Evolutionary conservation across 2,113 vertebrate species (phyloP).

Genomic region (Vanacampus margaritifer): DNA sequence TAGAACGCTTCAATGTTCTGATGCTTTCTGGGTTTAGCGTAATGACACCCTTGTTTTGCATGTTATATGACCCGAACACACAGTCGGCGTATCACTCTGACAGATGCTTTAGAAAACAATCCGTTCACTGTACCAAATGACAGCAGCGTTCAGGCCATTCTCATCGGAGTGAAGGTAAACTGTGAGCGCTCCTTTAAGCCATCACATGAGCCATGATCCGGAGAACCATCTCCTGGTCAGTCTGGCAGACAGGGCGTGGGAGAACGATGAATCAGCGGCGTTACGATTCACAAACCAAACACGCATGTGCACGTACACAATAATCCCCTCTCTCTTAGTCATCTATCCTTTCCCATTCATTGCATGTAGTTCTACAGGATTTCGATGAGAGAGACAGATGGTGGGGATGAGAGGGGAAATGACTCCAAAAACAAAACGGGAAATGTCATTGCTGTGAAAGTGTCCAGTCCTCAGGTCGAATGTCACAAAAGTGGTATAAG

Average conservation of each 20-base stretch:
- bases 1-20: background rate
- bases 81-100: conserved; percentile 6
- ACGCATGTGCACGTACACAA: conserved; percentile 4
- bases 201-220: conserved; percentile 4
- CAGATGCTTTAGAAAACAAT: background rate
- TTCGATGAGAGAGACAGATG: conserved; percentile 56
- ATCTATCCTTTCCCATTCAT: conserved; percentile 35
- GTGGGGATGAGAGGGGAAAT: conserved; percentile 31
- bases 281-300: conserved; percentile 43
- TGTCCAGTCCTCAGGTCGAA: no score
- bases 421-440: background rate
- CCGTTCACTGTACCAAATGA: background rate
- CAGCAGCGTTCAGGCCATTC: background rate
- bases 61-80: background rate
- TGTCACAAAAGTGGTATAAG: no score
- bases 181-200: conserved; percentile 8
- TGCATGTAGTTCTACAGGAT: conserved; percentile 3
- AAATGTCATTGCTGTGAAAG: no score
- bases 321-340: conserved; percentile 40
- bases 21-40: background rate
- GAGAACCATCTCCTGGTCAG: conserved; percentile 22
- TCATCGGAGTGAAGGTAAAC: conserved; percentile 3
- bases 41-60: conserved; percentile 11
- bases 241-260: conserved; percentile 53
- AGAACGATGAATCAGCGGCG: conserved; percentile 53